Evolutionary conservation across 2,797 vertebrate genomes (phyloP).

Genomic region (Chrysocyon brachyurus): DNA sequence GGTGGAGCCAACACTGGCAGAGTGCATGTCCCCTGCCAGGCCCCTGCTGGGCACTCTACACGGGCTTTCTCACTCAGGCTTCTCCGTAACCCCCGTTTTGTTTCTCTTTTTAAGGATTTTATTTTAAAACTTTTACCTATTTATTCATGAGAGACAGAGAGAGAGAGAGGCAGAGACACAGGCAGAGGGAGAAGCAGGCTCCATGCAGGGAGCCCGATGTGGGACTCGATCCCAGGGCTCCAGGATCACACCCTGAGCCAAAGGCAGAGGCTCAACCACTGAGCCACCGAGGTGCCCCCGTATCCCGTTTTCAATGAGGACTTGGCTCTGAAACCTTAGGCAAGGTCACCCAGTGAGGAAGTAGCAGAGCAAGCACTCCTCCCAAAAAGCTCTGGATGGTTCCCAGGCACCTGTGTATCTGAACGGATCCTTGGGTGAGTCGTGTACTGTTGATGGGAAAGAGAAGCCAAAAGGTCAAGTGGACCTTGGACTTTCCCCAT

Average conservation of each 20-base stretch:
- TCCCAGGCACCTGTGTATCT: not conserved
- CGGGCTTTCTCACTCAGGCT: not conserved
- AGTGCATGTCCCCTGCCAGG: not conserved
- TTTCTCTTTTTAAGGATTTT: too few species aligned
- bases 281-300: not conserved
- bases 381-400: not conserved
- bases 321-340: not conserved
- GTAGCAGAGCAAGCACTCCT: not conserved
- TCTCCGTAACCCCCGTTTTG: too few species aligned
- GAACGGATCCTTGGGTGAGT: not conserved
- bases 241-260: too few species aligned
- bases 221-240: too few species aligned
- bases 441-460: not conserved
- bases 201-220: too few species aligned
- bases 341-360: not conserved
- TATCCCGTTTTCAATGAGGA: not conserved
- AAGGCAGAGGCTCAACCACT: too few species aligned
- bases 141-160: too few species aligned
- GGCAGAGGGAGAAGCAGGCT: too few species aligned
- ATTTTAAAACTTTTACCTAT: not conserved
- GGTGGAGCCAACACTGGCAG: not conserved
- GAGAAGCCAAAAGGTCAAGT: not conserved
- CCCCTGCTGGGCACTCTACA: not conserved
- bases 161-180: too few species aligned
- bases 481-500: not conserved